Conservation (phyloP, 2,113 vertebrate genomes). For the Piaya cayana region DNA sequence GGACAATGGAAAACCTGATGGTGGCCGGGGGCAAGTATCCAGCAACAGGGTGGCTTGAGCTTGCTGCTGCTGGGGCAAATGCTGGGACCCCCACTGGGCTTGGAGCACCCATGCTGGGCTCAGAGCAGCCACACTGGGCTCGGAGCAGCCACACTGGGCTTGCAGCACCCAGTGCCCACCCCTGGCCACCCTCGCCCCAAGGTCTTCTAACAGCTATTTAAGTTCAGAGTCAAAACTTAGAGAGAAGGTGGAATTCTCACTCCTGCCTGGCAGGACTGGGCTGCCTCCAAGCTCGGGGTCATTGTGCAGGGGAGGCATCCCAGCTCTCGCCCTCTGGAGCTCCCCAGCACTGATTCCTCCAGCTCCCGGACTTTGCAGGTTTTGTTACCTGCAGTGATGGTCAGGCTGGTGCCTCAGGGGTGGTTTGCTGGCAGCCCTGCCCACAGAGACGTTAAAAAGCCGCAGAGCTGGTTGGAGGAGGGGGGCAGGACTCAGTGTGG, state of each 20-base stretch:
- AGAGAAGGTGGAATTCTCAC: background rate
- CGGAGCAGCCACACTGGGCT: background rate
- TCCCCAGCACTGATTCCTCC: background rate
- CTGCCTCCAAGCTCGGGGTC: background rate
- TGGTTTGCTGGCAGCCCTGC: rapidly evolving
- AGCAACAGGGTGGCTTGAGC: background rate
- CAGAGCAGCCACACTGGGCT: background rate
- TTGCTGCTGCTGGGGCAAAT: background rate
- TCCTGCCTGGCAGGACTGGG: background rate
- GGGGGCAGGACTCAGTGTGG: background rate
- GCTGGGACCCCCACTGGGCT: background rate
- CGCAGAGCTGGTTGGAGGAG: background rate
- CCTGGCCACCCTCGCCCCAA: background rate
- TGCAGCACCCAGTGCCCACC: background rate
- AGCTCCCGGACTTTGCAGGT: background rate
- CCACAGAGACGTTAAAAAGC: rapidly evolving
- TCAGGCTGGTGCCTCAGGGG: background rate
- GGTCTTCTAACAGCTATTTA: background rate
- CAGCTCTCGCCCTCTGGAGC: background rate
- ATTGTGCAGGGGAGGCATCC: rapidly evolving
- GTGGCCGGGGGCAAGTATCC: background rate
- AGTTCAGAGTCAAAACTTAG: background rate
- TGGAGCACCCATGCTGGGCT: background rate
- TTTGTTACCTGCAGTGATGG: background rate
- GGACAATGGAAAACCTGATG: background rate